Conservation (phyloP, 53 echinoderm and acorn worm genomes). For the Henricia sp. region DNA sequence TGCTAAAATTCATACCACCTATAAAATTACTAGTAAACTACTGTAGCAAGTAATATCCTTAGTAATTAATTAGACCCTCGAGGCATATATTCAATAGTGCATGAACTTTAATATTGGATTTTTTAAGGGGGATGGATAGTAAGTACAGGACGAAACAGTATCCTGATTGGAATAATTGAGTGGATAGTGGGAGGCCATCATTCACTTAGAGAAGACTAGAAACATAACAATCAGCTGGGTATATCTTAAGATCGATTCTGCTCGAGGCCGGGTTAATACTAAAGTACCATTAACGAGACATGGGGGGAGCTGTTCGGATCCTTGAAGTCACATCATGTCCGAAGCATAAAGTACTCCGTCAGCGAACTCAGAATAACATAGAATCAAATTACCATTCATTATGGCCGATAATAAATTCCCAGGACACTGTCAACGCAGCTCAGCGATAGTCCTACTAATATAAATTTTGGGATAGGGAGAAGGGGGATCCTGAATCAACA, state of each 20-base stretch:
- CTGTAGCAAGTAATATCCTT: too few relatives aligned
- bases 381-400: constrained; percentile 10
- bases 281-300: constrained; percentile 25
- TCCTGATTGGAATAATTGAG: neutral
- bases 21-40: too few relatives aligned
- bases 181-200: neutral
- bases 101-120: too few relatives aligned
- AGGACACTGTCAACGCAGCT: neutral
- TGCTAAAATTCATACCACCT: too few relatives aligned
- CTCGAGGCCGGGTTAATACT: constrained; percentile 27
- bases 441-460: too few relatives aligned
- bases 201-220: constrained; percentile 5
- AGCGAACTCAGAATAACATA: constrained; percentile 39
- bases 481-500: too few relatives aligned
- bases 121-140: too few relatives aligned
- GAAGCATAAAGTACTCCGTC: constrained; percentile 19
- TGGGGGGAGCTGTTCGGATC: neutral
- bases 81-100: too few relatives aligned
- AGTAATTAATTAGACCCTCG: too few relatives aligned
- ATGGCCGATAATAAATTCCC: neutral
- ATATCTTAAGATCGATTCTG: constrained; percentile 31
- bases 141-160: too few relatives aligned
- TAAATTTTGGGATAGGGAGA: too few relatives aligned
- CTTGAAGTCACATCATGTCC: neutral
- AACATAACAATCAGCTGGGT: neutral